Conservation (phyloP, 1,140 invertebrate species). For the Musca vetustissima region DNA sequence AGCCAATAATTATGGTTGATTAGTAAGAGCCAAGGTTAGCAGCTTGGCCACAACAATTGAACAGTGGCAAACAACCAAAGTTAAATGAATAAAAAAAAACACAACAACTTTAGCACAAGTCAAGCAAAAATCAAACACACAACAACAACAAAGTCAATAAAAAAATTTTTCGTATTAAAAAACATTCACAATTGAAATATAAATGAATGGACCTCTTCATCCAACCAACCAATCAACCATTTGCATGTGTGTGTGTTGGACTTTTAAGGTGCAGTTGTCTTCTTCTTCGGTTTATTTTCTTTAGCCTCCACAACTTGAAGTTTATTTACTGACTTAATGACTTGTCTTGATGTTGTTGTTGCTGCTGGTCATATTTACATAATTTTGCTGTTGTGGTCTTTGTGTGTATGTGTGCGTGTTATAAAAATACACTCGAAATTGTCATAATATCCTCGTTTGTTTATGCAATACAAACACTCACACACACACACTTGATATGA, state of each 20-base stretch:
- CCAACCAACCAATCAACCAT: too few relatives aligned
- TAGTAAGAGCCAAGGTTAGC: constrained; percentile 10
- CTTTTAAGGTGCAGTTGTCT: constrained; percentile 12
- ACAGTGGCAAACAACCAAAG: not conserved
- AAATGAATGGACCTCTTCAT: too few relatives aligned
- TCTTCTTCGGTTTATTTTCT: not conserved
- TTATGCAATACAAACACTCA: not conserved
- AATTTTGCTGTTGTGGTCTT: not conserved
- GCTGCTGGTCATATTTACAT: not conserved
- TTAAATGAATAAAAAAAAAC: not conserved
- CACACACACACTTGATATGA: not conserved
- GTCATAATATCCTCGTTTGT: not conserved
- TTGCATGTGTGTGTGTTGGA: too few relatives aligned
- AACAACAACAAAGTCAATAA: not conserved
- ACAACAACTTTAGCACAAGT: not conserved
- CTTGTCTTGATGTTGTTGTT: too few relatives aligned
- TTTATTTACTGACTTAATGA: too few relatives aligned
- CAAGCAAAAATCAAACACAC: not conserved
- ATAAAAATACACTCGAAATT: not conserved
- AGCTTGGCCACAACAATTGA: not conserved
- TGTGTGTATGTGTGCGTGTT: too few relatives aligned
- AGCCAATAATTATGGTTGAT: constrained; percentile 5
- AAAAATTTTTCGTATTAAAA: not conserved
- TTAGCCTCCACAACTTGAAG: not conserved
- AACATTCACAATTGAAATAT: not conserved